Conservation (phyloP, 2,888 invertebrate genomes). For the Epsilonema sp. region DNA sequence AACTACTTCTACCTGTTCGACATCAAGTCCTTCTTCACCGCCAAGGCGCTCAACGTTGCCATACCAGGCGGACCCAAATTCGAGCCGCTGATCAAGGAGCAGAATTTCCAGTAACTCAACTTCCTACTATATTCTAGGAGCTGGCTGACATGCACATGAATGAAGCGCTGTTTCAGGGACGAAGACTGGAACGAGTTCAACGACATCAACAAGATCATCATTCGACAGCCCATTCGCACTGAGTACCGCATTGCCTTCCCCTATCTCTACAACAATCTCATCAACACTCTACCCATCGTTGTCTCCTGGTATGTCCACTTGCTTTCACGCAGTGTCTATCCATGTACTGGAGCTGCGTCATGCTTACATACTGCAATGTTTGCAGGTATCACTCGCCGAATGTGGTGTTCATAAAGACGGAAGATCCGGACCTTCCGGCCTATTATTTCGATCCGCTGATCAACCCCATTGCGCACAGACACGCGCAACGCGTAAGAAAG, state of each 20-base stretch:
- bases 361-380: slow-evolving; percentile 8
- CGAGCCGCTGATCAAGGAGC: slow-evolving; percentile 93
- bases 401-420: slow-evolving; percentile 97
- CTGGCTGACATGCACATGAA: too few relatives aligned
- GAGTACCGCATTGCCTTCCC: slow-evolving; percentile 99
- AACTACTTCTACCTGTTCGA: slow-evolving; percentile 99
- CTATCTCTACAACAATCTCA: slow-evolving; percentile 77
- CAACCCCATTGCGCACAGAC: slow-evolving; percentile 90
- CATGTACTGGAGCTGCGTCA: not conserved
- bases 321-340: not conserved
- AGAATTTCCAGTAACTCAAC: slow-evolving; percentile 72
- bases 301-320: slow-evolving; percentile 63
- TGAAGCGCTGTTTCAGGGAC: slow-evolving; percentile 54
- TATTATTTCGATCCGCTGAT: slow-evolving; percentile 99
- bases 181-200: slow-evolving; percentile 99
- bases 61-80: slow-evolving; percentile 99
- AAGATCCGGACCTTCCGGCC: slow-evolving; percentile 96
- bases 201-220: slow-evolving; percentile 99
- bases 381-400: slow-evolving; percentile 93
- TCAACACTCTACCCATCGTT: slow-evolving; percentile 68
- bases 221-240: slow-evolving; percentile 88
- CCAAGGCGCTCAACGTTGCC: slow-evolving; percentile 96
- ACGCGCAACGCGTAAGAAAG: slow-evolving; percentile 41
- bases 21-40: slow-evolving; percentile 97
- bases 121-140: slow-evolving; percentile 11